Percentiles rank a stretch among this genome's conserved stretches.
These are phyloP conservation scores for Amiota communis DNA, from an alignment of 2,888 invertebrate genomes.

Conservation along the genomic window DNA sequence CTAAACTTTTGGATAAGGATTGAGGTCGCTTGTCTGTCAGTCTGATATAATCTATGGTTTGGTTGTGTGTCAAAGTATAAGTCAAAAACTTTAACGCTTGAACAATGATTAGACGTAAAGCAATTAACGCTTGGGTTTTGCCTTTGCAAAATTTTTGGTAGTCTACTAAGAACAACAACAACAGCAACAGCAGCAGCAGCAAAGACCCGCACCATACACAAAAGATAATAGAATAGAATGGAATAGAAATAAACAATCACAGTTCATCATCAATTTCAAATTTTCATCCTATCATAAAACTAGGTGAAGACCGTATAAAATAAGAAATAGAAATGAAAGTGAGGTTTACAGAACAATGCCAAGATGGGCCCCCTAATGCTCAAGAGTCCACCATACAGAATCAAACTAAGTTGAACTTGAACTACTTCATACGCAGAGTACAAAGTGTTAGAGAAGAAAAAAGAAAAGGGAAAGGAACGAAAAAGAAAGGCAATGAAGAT, in stretches of 20 bases:
- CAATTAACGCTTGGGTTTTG: constrained; percentile 56
- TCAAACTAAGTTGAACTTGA: constrained; percentile 44
- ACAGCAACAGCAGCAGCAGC: no score
- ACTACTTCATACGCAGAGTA: constrained; percentile 44
- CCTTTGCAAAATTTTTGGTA: constrained; percentile 27
- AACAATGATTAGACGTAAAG: constrained; percentile 59
- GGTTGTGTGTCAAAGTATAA: background rate
- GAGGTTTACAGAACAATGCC: background rate
- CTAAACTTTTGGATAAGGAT: no score
- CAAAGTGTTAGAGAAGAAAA: background rate
- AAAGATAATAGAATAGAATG: no score
- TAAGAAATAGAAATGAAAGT: no score
- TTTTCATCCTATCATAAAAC: constrained; percentile 46
- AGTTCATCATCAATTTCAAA: constrained; percentile 67
- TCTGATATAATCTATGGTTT: no score
- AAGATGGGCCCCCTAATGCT: constrained; percentile 56
- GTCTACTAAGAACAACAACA: constrained; percentile 1
- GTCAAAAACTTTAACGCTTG: background rate
- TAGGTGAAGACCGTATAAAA: no score
- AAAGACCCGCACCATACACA: no score
- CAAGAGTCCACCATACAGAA: constrained; percentile 45
- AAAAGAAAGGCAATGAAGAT: constrained; percentile 34
- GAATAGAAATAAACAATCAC: constrained; percentile 57
- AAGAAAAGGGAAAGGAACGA: constrained; percentile 1
- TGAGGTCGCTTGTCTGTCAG: no score